Evolutionary conservation across 37 sponge, comb jelly and placozoan species (phyloP), one percentile per base, ranked within the genome.

Genomic region (Eunapius fragilis): DNA sequence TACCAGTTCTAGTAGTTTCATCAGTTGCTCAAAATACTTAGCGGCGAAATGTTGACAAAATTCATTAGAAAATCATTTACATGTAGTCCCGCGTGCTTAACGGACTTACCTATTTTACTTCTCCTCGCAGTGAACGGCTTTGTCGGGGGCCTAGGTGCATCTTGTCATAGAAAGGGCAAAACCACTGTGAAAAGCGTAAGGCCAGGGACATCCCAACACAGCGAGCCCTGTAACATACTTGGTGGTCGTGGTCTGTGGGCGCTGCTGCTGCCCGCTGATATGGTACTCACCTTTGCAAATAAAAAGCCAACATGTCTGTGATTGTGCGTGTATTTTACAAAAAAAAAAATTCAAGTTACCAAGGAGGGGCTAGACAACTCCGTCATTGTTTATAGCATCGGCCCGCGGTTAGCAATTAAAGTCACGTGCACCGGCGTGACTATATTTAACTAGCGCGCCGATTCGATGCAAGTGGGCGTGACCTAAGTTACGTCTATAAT

Each of bases 71-170:
- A n/a, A n/a, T n/a, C n/a, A n/a, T n/a, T n/a, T n/a, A n/a, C n/a
- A n/a, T n/a, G n/a, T n/a, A n/a, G n/a, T n/a, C n/a, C n/a, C n/a
- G n/a, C n/a, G n/a, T n/a, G n/a, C n/a, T n/a, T n/a, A n/a, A n/a
- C n/a, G n/a, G n/a, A 25, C 81, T 35, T 36, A 87, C 87, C 75
- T 22, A 87, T 74, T 80, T 80, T 80, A 75, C 71, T 12, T 27
- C 6, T 78, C 34, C 71, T 85, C 13, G 72, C 11, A 41, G 48
- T 30, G 22, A 85, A 85, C 70, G 78, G 31, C 78, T 78, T 77
- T 25, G 47, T 19, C 13, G 71, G 2, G 2, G 86, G 86, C 37
- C 78, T 76, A 36, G 86, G 78, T 23, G 78, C 78, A 85, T 77
- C 86, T 85, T 41, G 3, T 41, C 41, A 41, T 6, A 41, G 41